Conservation (phyloP, 53 echinoderm and acorn worm genomes). For the Holothuria scabra region DNA sequence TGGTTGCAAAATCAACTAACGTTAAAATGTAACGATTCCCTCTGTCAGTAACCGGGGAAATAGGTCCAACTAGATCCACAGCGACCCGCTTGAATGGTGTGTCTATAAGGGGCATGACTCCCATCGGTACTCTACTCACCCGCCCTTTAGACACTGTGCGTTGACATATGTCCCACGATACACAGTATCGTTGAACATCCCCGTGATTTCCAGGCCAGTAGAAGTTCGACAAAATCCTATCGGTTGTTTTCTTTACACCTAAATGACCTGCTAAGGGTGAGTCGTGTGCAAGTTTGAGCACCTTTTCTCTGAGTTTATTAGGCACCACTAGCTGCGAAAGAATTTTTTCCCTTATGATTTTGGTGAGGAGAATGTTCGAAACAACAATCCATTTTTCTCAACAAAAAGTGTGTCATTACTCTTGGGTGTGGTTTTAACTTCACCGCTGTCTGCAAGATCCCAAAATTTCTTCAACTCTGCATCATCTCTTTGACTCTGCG, state of each 20-base stretch:
- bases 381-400: not conserved
- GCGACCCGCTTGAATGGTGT: no score
- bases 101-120: not conserved
- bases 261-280: no score
- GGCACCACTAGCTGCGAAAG: not conserved
- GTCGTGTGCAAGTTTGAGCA: slow-evolving; percentile 13
- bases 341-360: not conserved
- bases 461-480: not conserved
- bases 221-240: slow-evolving; percentile 4
- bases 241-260: slow-evolving; percentile 10
- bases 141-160: not conserved
- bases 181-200: slow-evolving; percentile 24
- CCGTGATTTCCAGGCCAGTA: slow-evolving; percentile 30
- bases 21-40: not conserved
- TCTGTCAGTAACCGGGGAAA: not conserved
- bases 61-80: slow-evolving; percentile 8
- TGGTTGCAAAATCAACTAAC: not conserved
- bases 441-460: not conserved
- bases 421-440: not conserved
- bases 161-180: slow-evolving; percentile 19
- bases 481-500: not conserved
- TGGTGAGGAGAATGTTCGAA: not conserved
- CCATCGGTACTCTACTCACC: not conserved
- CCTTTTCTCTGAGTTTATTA: not conserved
- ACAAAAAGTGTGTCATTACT: not conserved